Evolutionary conservation across 2,888 invertebrate genomes (phyloP).

Genomic region (Hypsopygia costalis): DNA sequence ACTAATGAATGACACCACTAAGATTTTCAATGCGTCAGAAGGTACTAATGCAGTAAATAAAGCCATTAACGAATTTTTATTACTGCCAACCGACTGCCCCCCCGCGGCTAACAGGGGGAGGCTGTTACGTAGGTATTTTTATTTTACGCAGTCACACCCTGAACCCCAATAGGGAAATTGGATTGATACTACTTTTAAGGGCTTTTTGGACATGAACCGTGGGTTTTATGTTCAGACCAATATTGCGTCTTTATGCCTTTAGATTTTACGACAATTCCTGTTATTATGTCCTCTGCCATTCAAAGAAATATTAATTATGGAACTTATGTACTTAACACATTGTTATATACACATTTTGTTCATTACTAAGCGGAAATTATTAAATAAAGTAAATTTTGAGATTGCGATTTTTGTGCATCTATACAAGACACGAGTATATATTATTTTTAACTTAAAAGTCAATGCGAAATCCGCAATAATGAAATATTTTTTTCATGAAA

Average conservation of each 20-base stretch:
- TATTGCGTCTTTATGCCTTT: conserved; percentile 64
- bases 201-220: conserved; percentile 69
- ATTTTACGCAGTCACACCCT: conserved; percentile 73
- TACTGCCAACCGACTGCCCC: conserved; percentile 37
- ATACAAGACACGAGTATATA: too few relatives aligned
- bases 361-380: too few relatives aligned
- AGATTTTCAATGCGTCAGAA: conserved; percentile 16
- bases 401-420: too few relatives aligned
- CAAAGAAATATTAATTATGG: conserved; percentile 11
- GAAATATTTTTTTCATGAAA: too few relatives aligned
- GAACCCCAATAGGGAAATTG: conserved; percentile 75
- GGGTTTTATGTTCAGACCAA: conserved; percentile 63
- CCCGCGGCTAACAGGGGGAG: conserved; percentile 38
- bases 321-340: background rate
- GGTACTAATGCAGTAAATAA: conserved; percentile 53
- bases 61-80: conserved; percentile 71
- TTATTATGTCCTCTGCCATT: conserved; percentile 29
- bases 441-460: too few relatives aligned
- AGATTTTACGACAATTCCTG: conserved; percentile 53
- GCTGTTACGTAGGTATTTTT: conserved; percentile 71
- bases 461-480: too few relatives aligned
- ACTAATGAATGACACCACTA: background rate
- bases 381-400: too few relatives aligned
- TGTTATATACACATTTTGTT: background rate
- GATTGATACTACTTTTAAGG: conserved; percentile 76